These are phyloP conservation scores for Parasteatoda lunata DNA, from an alignment of 2,888 invertebrate genomes.

Conservation along the genomic window DNA sequence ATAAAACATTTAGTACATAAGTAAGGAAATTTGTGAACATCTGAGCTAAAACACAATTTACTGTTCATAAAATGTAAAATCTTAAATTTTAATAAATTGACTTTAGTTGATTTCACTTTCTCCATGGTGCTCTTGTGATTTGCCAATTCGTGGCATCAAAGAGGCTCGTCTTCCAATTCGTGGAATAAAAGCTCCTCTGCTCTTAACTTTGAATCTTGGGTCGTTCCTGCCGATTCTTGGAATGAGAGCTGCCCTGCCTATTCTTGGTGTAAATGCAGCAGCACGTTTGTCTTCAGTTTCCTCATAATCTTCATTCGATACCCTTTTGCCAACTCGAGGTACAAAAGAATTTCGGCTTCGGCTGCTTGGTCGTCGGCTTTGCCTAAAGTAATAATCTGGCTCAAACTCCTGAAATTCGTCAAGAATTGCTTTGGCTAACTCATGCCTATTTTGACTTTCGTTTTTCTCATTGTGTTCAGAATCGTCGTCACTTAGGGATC, in stretches of 20 bases:
- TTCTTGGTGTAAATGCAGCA: slow-evolving; percentile 59
- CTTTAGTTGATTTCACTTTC: not conserved
- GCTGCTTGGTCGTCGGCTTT: slow-evolving; percentile 15
- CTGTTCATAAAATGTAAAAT: not conserved
- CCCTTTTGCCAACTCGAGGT: slow-evolving; percentile 65
- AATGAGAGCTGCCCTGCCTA: slow-evolving; percentile 62
- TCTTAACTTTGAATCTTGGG: slow-evolving; percentile 43
- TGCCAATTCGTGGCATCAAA: slow-evolving; percentile 59
- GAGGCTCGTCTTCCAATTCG: slow-evolving; percentile 62
- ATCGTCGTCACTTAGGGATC: slow-evolving; percentile 32
- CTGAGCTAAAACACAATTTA: not conserved
- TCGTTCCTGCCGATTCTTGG: slow-evolving; percentile 56
- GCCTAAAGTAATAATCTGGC: slow-evolving; percentile 14
- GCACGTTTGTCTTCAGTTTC: slow-evolving; percentile 17
- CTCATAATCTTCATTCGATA: slow-evolving; percentile 6
- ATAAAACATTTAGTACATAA: slow-evolving; percentile 3
- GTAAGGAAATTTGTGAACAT: not conserved
- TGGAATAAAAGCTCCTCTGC: slow-evolving; percentile 62
- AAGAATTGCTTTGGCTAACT: not conserved
- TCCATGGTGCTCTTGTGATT: slow-evolving; percentile 14
- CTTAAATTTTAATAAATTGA: not conserved
- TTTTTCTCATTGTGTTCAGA: not conserved
- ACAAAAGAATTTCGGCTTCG: slow-evolving; percentile 53
- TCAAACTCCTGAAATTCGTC: slow-evolving; percentile 24
- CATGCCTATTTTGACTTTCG: not conserved